Percentiles rank a stretch among this genome's conserved stretches.
Conservation (phyloP, 2,888 invertebrate species). For the Strigamia transsilvanica region DNA sequence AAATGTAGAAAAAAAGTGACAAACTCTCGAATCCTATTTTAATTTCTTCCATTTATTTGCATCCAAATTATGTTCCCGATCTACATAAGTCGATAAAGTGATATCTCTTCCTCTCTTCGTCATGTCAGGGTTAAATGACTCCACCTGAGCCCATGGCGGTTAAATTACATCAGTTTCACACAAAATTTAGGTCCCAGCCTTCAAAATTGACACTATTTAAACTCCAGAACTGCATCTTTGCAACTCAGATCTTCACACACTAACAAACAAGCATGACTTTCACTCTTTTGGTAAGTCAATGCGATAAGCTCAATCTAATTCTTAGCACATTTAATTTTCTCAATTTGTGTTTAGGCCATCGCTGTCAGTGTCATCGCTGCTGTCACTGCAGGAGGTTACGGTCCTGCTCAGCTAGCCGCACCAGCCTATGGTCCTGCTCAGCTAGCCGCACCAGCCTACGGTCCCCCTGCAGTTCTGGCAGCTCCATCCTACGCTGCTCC, state of each 20-base stretch:
- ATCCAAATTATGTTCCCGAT: slow-evolving; percentile 9
- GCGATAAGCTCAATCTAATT: not conserved
- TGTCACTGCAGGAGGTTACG: not conserved
- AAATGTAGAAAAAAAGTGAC: not conserved
- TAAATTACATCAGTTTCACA: not conserved
- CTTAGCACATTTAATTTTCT: not conserved
- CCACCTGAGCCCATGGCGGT: not conserved
- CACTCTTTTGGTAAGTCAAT: not conserved
- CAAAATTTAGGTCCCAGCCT: slow-evolving; percentile 29
- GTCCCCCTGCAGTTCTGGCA: not conserved
- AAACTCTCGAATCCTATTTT: slow-evolving; percentile 7
- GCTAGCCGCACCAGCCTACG: slow-evolving; percentile 1
- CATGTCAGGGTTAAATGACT: slow-evolving; percentile 29
- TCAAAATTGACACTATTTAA: slow-evolving; percentile 10
- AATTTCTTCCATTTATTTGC: slow-evolving; percentile 18
- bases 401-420: not conserved
- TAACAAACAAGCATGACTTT: slow-evolving; percentile 2
- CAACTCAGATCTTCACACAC: not conserved
- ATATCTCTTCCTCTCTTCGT: slow-evolving; percentile 15
- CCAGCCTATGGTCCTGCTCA: slow-evolving; percentile 8
- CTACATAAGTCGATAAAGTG: slow-evolving; percentile 1
- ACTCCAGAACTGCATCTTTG: not conserved
- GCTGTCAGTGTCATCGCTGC: not conserved
- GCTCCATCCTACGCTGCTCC: not conserved
- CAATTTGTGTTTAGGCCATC: not conserved